Evolutionary conservation across 2,113 vertebrate species (phyloP), one percentile per base, ranked within the genome.

Genomic region (Poecile atricapillus): DNA sequence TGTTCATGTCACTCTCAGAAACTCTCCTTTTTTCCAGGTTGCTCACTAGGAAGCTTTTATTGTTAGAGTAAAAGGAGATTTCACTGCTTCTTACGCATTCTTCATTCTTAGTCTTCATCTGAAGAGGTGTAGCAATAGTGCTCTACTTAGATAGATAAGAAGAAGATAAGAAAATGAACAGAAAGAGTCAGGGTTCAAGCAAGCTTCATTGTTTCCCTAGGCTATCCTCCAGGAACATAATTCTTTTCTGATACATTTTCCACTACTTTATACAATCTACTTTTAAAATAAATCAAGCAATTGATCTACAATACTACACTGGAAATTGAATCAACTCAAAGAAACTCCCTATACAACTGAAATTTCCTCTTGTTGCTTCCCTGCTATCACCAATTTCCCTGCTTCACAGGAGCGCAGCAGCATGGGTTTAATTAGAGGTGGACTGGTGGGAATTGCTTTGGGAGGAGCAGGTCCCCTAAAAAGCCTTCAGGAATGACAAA

Each of bases 241-340:
- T 83, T 83, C 2, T 87, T 78, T 55, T 58, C 47, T 81, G 60
- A n/a, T 47, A 27, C 27, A 35, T 78, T 81, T 90, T 59, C 27
- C 3, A 1, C 67, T 25, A 21, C 28, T 89, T 87, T 71, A 64
- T 46, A 17, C 47, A 68, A 31, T 46, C 20, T 15, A 31, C 5
- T 75, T 77, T 84, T 83, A 27, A 81, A 87, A 91, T 71, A 94
- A 89, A 87, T 58, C 39, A 64, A 92, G 18, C 28, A 69, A 53
- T 37, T 65, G 17, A 50, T 74, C 43, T 68, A 8, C 37, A 69
- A 20, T 49, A 53, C 64, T 77, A 79, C 41, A 49, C 33, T 81
- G 59, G 43, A 92, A 77, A 90, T 28, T 22, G 33, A 70, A 56
- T 76, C 21, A 33, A 52, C 19, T n/a, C 19, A 44, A 78, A 70